phyloP scores from a whole-genome alignment of 2,888 invertebrate genomes.

The Mayetiola destructor region DNA sequence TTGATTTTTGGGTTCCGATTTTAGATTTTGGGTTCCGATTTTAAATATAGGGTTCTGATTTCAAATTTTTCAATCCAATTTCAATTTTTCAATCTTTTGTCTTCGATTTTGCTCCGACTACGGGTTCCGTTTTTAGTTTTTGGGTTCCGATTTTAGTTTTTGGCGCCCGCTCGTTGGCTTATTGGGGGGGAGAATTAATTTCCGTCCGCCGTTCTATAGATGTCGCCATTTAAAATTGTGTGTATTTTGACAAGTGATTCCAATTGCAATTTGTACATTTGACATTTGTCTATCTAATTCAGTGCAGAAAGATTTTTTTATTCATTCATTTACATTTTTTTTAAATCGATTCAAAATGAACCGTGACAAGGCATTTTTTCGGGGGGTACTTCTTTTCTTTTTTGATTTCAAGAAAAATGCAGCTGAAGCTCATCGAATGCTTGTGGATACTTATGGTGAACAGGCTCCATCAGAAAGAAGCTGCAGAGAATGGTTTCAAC shows the following conservation, averaged over 20 bases:
- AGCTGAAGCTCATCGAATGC: constrained; percentile 16
- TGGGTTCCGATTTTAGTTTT: too few species aligned
- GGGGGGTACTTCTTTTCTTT: background rate
- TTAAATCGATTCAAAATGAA: background rate
- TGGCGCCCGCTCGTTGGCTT: too few species aligned
- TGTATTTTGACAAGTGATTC: background rate
- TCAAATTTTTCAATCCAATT: too few species aligned
- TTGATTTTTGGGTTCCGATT: too few species aligned
- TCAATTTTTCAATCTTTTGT: too few species aligned
- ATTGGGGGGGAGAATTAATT: background rate
- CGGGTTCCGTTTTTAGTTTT: too few species aligned
- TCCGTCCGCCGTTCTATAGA: background rate
- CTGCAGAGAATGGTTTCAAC: constrained; percentile 15
- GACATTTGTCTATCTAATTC: background rate
- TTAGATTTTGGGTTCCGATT: too few species aligned
- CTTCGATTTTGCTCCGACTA: too few species aligned
- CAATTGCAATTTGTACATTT: background rate
- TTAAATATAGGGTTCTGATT: too few species aligned
- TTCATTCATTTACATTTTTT: background rate
- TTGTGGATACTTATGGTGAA: too few species aligned
- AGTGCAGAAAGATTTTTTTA: background rate
- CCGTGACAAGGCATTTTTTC: background rate
- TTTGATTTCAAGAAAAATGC: constrained; percentile 17
- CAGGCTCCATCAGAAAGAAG: constrained; percentile 17
- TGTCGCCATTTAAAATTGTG: background rate